Base-by-base conservation (phyloP, 2,888 invertebrate genomes). In the Falcaria lacertinaria region DNA sequence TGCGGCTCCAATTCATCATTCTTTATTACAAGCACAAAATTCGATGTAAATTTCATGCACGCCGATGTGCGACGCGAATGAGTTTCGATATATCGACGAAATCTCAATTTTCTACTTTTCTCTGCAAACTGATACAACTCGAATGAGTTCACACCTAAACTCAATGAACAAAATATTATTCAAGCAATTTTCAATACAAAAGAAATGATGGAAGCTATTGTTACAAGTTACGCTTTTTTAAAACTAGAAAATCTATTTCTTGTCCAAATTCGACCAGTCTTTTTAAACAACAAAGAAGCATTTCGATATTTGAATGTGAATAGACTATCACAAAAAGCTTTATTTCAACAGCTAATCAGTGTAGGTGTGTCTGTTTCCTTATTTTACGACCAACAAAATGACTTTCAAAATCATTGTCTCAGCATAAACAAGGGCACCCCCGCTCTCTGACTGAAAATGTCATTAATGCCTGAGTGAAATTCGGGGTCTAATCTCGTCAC, bases 391-490 rank as follows among this genome's bases (percentile, higher is more conserved):
- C 70, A 67, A 69, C 75, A 74, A 83, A 85, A 80, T 88, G 88
- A 88, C 88, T 87, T 87, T 88, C 87, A 84, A 78, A 86, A 87
- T 75, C 75, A 86, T 88, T 87, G 88, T 87, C 74, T 74, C 66
- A 64, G 56, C 71, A 75, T 71, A 80, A 86, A 84, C 85, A 81
- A 83, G 75, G 67, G 71, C 50, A 49, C 57, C 63, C 72, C 75
- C 74, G 77, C 78, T 68, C 60, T 73, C 72, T 74, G 68, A 83
- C 82, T 85, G 87, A 86, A 86, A 88, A 88, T 86, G 85, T 88
- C 86, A 88, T 88, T 89, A 89, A 87, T 86, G 87, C 80, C 83
- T 79, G 83, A 87, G 86, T 84, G 84, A 86, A 87, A 86, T 80
- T 85, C 83, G 79, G 84, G 84, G 80, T 80, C 83, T 87, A 88